phyloP scores from a whole-genome alignment of 2,797 vertebrate species.

The Cyprinella venusta region DNA sequence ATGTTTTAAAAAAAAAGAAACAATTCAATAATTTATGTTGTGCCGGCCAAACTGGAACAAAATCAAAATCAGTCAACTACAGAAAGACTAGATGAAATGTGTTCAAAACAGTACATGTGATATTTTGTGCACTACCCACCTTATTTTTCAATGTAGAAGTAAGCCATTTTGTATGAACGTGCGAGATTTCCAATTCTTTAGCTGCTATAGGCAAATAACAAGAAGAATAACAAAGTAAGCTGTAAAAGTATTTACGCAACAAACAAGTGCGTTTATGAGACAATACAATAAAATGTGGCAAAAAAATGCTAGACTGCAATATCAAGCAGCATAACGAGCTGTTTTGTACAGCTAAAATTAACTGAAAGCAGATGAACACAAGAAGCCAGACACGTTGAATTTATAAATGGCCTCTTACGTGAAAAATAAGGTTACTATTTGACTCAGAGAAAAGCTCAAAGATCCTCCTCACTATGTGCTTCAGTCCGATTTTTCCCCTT shows the following conservation, averaged over 20 bases:
- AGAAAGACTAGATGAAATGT: neutral
- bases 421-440: neutral
- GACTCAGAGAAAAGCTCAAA: neutral
- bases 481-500: slow-evolving; percentile 22
- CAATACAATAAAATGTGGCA: neutral
- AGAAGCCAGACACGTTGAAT: neutral
- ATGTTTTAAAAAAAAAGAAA: neutral
- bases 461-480: slow-evolving; percentile 10
- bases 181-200: neutral
- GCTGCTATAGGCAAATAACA: neutral
- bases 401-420: neutral
- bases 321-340: neutral
- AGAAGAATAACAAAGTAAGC: neutral
- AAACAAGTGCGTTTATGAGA: neutral
- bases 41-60: neutral
- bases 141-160: neutral
- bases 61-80: neutral
- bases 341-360: neutral
- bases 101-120: neutral
- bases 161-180: neutral
- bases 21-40: neutral
- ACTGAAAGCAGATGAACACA: neutral
- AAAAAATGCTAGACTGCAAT: neutral
- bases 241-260: neutral
- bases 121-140: neutral